phyloP scores from a whole-genome alignment of 2,888 invertebrate species.

The Caenorhabditis doughertyi region DNA sequence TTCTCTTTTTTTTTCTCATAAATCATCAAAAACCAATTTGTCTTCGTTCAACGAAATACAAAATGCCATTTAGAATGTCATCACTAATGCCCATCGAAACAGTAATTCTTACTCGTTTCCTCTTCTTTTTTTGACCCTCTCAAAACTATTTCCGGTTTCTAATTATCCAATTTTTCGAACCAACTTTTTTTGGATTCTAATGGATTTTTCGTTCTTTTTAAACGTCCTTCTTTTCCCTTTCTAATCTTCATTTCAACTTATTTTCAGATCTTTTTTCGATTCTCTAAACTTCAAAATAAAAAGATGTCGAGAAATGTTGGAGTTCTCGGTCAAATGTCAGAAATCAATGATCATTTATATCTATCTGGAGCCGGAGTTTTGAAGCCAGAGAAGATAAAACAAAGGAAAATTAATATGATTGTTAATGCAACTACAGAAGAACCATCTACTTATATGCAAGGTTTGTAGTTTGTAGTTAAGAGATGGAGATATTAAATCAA shows the following conservation, averaged over 20 bases:
- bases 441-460: conserved; percentile 85
- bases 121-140: conserved; percentile 13
- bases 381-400: conserved; percentile 87
- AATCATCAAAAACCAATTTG: conserved; percentile 45
- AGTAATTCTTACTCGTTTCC: conserved; percentile 4
- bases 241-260: conserved; percentile 1
- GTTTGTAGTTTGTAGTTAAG: conserved; percentile 54
- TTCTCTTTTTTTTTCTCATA: neutral
- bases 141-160: conserved; percentile 10
- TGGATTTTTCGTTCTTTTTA: conserved; percentile 23
- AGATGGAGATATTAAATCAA: neutral
- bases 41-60: too few species aligned
- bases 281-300: too few species aligned
- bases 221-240: neutral
- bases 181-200: conserved; percentile 2
- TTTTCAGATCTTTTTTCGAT: conserved; percentile 1
- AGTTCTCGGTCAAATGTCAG: conserved; percentile 84
- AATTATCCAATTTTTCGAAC: neutral
- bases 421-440: conserved; percentile 91
- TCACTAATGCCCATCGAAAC: neutral
- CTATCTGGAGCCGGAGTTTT: conserved; percentile 90
- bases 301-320: conserved; percentile 72
- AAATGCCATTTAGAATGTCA: conserved; percentile 6
- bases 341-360: conserved; percentile 88
- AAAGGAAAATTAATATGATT: conserved; percentile 88